Evolutionary conservation across 2,797 vertebrate genomes (phyloP).

Genomic region (Fistularia tabacaria): DNA sequence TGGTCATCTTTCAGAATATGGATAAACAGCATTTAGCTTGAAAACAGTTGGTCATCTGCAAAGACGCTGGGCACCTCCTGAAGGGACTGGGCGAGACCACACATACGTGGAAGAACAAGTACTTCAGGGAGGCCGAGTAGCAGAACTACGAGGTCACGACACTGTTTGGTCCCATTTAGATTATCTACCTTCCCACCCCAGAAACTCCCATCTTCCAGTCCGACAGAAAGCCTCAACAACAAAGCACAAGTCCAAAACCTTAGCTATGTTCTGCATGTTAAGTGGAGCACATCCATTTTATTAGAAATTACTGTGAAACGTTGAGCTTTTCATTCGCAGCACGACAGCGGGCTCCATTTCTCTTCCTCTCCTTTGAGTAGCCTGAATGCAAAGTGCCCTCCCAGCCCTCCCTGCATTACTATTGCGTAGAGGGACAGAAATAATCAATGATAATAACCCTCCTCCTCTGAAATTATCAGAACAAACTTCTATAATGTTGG

Average conservation of each 20-base stretch:
- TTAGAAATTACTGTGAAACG: slow-evolving; percentile 47
- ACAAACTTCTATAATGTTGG: slow-evolving; percentile 15
- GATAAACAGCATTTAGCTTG: no score
- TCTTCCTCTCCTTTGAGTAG: slow-evolving; percentile 57
- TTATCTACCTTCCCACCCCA: slow-evolving; percentile 42
- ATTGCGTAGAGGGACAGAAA: slow-evolving; percentile 26
- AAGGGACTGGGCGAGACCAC: slow-evolving; percentile 39
- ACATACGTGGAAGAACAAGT: slow-evolving; percentile 19
- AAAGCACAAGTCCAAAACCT: slow-evolving; percentile 28
- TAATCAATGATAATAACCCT: slow-evolving; percentile 49
- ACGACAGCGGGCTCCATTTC: slow-evolving; percentile 35
- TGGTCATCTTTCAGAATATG: no score
- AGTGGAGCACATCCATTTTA: slow-evolving; percentile 48
- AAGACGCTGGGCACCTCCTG: not conserved
- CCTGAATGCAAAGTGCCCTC: slow-evolving; percentile 47
- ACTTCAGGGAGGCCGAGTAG: slow-evolving; percentile 37
- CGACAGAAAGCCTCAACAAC: slow-evolving; percentile 42
- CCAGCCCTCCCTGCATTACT: slow-evolving; percentile 5
- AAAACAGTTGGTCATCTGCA: no score
- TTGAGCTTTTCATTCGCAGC: slow-evolving; percentile 44
- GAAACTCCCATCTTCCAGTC: slow-evolving; percentile 26
- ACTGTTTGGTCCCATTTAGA: slow-evolving; percentile 51
- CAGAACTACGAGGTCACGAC: slow-evolving; percentile 40
- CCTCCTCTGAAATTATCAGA: slow-evolving; percentile 2
- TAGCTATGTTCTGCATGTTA: slow-evolving; percentile 50